Base-by-base conservation (phyloP, 2,888 invertebrate species). In the Campoplex nolae region DNA sequence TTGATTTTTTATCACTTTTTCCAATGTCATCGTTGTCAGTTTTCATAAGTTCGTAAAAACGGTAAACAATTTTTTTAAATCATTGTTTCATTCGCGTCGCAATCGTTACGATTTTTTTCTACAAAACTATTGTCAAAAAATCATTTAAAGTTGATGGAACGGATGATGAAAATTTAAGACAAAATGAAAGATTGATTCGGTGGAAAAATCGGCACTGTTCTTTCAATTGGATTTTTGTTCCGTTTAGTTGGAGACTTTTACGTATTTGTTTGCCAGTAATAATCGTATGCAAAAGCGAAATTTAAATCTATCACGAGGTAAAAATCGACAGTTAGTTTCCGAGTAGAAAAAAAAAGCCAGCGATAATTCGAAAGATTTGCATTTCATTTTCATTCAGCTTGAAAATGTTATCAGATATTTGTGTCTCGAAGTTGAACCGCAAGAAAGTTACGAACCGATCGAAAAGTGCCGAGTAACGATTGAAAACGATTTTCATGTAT, bases 391-490 rank as follows among this genome's bases (percentile, higher is more conserved):
- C 8, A 68, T 23, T 70, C 68, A 79, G 23, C 32, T 54, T 18
- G 8, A 45, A 71, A 73, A 71, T 45, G n/a, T 35, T 11, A 51
- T 62, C n/a, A 71, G 48, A 80, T 73, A 62, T 54, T 23, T 11
- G 23, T 35, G 38, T 38, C 54, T 54, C 8, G 67, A 38, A 23
- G 51, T 9, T 48, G 16, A 2, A 51, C 8, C 23, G 1, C 32
- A 45, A 28, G 79, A 70, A 76, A 65, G 11, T 65, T 56, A n/a
- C 23, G 28, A 56, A 35, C 32, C 54, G 23, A 58, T 76, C n/a
- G 32, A 79, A 68, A 79, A 58, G 56, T 79, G 56, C 67, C 16
- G 79, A 74, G 67, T 77, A 74, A 75, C 45, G 70, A 74, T 62
- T 28, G 58, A 54, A 83, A 83, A 83, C n/a, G 67, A 74, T 54